Evolutionary conservation across 2,797 vertebrate species (phyloP).

Genomic region (Pantherophis alleghaniensis): DNA sequence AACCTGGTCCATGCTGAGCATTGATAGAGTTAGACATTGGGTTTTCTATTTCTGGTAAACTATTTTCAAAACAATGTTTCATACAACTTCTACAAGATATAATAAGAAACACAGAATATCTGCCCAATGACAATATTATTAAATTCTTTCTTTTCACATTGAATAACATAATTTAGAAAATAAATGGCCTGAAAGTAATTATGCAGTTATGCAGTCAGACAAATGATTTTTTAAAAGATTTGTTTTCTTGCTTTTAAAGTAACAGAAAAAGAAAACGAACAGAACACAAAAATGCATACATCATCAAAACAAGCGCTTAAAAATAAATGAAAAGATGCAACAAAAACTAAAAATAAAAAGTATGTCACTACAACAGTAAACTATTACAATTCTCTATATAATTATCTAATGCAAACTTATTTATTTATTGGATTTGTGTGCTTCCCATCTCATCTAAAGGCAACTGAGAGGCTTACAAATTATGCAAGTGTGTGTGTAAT

Average conservation of each 20-base stretch:
- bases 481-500: not conserved
- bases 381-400: not conserved
- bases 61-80: not conserved
- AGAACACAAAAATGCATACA: not conserved
- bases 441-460: not conserved
- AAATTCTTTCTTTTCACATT: not conserved
- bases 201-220: not conserved
- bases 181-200: not conserved
- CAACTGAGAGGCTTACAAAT: not conserved
- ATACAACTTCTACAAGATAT: not conserved
- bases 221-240: not conserved
- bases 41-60: not conserved
- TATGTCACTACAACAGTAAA: not conserved
- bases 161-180: not conserved
- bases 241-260: not conserved
- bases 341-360: not conserved
- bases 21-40: not conserved
- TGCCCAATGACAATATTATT: not conserved
- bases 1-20: not conserved
- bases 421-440: not conserved
- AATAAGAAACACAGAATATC: not conserved
- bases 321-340: not conserved
- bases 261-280: not conserved
- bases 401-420: not conserved
- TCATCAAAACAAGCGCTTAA: not conserved